A percentile compares a stretch with the other conserved stretches of the same genome.
phyloP scores from a whole-genome alignment of 1,140 invertebrate species.

The Planococcus citri region DNA sequence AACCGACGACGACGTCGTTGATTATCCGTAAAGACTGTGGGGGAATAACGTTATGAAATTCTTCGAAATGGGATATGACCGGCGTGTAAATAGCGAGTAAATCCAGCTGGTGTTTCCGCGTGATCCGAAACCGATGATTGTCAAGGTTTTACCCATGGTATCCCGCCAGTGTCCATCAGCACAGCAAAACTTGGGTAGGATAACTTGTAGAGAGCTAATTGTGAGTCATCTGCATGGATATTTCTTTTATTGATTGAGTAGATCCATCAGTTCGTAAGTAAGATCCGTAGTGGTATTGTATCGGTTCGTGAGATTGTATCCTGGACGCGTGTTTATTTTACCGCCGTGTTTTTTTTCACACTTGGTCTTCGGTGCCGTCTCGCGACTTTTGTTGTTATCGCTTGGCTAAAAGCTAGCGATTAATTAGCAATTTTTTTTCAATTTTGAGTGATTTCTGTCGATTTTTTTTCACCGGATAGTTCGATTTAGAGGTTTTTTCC shows the following conservation, averaged over 20 bases:
- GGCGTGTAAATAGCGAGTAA: slow-evolving; percentile 1
- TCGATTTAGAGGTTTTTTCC: neutral
- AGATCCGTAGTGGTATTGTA: neutral
- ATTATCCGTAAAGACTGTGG: neutral
- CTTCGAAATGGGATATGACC: slow-evolving; percentile 3
- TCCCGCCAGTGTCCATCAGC: neutral
- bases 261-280: neutral
- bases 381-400: neutral
- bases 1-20: neutral
- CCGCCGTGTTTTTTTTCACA: neutral
- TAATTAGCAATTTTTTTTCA: neutral
- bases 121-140: slow-evolving; percentile 6
- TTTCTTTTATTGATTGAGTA: neutral
- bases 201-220: neutral
- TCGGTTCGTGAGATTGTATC: neutral
- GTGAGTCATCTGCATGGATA: neutral
- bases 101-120: neutral
- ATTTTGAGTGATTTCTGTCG: neutral
- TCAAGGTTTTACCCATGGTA: slow-evolving; percentile 5
- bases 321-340: neutral
- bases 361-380: neutral
- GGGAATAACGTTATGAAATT: slow-evolving; percentile 3
- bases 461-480: neutral
- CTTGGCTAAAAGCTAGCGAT: neutral
- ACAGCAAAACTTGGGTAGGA: neutral